phyloP scores from a whole-genome alignment of 1,140 invertebrate species.

The Asobara japonica region DNA sequence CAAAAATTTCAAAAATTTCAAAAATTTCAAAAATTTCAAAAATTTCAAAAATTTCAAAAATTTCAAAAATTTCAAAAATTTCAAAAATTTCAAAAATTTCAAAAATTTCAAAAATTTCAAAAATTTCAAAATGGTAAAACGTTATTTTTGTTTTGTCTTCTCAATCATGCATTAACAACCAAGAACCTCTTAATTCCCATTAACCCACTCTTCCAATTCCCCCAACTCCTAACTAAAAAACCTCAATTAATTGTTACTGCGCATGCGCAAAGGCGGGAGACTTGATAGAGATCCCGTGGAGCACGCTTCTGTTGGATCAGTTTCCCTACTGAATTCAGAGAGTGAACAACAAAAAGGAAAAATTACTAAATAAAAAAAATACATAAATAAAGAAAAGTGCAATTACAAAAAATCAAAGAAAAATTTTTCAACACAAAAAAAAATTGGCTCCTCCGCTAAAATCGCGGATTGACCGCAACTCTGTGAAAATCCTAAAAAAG shows the following conservation, averaged over 20 bases:
- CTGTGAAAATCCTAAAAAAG: no score
- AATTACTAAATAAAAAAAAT: not conserved
- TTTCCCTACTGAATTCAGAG: conserved; percentile 7
- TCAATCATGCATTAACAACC: no score
- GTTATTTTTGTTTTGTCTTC: no score
- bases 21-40: no score
- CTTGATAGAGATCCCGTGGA: conserved; percentile 27
- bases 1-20: no score
- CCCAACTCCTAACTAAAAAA: conserved; percentile 3
- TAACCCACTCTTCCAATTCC: not conserved
- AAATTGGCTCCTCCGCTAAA: not conserved
- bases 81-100: no score
- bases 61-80: no score
- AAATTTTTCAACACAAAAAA: not conserved
- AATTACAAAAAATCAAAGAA: not conserved
- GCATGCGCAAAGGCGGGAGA: conserved; percentile 22
- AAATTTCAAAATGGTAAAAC: no score
- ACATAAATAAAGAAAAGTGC: not conserved
- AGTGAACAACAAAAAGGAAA: not conserved
- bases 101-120: no score
- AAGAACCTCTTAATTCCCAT: not conserved
- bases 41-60: no score
- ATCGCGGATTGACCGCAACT: no score
- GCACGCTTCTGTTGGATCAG: conserved; percentile 23
- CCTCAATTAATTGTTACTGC: not conserved